Base-by-base conservation (phyloP, 2,113 vertebrate species). In the Pseudonaja textilis region DNA sequence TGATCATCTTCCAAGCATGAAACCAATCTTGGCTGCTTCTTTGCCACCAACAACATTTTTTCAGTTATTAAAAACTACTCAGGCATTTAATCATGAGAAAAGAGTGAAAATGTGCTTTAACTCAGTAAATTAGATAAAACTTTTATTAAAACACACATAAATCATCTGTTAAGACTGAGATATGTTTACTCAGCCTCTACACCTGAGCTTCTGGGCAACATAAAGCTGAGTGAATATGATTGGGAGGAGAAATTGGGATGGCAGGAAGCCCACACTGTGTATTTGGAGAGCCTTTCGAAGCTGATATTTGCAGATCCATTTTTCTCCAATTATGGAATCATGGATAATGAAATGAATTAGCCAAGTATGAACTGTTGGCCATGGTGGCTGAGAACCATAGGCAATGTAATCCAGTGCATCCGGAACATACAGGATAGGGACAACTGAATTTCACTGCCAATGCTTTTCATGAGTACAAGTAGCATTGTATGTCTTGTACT, bases 51-150 rank as follows among this genome's bases (percentile, higher is more conserved):
- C n/a, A 59, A 61, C 29, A 4, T 47, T 59, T 85, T 55, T 91
- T 86, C 34, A n/a, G 93, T 89, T 89, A 91, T 93, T 89, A 91
- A 89, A 91, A 87, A 55, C 47, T 89, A 54, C 69, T 86, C 47
- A 6, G n/a, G 55, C 90, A 4, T 86, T 91, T 89, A 87, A 85
- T 86, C 69, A 91, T 87, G 69, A 91, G 54, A 85, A 89, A 90
- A 89, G 59, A 89, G 16, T n/a, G 47, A 91, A 91, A 89, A 81
- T 81, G 52, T 52, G 23, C 91, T 85, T 90, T 89, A 64, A 89
- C 47, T 26, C 88, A 45, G 87, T 64, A 91, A 86, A 93, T 89
- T 93, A 89, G 69, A 89, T 55, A 64, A 89, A 54, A 88, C 69
- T 90, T 90, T 90, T 86, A 89, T 86, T 89, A 89, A 89, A 91